Evolutionary conservation across 1,140 invertebrate genomes (phyloP).

Genomic region (Hormaphis cornu): DNA sequence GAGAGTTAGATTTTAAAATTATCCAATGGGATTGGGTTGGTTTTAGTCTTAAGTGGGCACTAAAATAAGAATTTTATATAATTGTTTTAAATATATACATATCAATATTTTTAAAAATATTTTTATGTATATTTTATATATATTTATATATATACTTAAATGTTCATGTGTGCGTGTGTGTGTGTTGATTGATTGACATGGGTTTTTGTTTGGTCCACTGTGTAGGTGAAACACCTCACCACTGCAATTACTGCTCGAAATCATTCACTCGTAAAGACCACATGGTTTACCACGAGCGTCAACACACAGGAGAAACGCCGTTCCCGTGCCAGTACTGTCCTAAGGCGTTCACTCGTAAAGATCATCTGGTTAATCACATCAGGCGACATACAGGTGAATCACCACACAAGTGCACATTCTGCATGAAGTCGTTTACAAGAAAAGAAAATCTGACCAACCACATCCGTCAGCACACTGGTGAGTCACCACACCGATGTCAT

Average conservation of each 20-base stretch:
- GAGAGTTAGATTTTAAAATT: conserved; percentile 9
- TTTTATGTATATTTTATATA: background rate
- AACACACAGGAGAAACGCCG: conserved; percentile 72
- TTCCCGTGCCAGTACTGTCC: conserved; percentile 71
- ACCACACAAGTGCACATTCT: conserved; percentile 46
- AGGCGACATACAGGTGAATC: conserved; percentile 62
- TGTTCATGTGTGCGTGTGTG: conserved; percentile 7
- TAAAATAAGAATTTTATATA: conserved; percentile 7
- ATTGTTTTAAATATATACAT: background rate
- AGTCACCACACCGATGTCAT: conserved; percentile 54
- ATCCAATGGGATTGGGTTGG: background rate
- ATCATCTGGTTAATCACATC: conserved; percentile 70
- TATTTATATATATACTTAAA: background rate
- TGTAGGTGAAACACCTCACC: conserved; percentile 76
- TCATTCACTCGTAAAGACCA: conserved; percentile 75
- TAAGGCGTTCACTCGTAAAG: conserved; percentile 72
- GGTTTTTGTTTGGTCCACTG: conserved; percentile 65
- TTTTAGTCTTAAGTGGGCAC: conserved; percentile 29
- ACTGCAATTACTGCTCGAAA: conserved; percentile 73
- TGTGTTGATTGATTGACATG: conserved; percentile 45
- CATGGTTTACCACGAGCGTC: conserved; percentile 68
- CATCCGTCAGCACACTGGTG: conserved; percentile 62
- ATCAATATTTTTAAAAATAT: too few species aligned
- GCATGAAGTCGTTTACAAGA: conserved; percentile 56
- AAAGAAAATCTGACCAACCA: conserved; percentile 58